Conservation (phyloP, 1,140 invertebrate species). For the Aethina tumida region DNA sequence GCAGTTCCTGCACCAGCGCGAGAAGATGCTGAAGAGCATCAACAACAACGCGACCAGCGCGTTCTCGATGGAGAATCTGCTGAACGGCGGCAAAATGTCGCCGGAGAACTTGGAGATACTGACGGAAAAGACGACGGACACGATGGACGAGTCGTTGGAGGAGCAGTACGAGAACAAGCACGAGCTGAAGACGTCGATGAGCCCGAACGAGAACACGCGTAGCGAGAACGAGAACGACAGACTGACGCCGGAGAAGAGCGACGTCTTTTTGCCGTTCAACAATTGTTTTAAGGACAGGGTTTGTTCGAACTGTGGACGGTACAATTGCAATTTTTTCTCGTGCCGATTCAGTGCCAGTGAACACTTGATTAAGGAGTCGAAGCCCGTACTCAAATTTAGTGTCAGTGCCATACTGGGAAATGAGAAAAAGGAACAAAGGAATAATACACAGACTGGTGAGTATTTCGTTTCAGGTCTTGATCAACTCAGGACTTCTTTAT, state of each 20-base stretch:
- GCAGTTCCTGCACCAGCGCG: slow-evolving; percentile 24
- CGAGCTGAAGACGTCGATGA: slow-evolving; percentile 8
- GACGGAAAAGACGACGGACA: slow-evolving; percentile 12
- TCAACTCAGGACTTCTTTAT: no score
- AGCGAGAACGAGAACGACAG: slow-evolving; percentile 22
- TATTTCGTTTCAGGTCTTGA: no score
- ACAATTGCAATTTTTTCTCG: slow-evolving; percentile 34
- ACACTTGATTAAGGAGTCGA: slow-evolving; percentile 37
- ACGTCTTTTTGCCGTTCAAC: slow-evolving; percentile 29
- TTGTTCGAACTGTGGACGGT: slow-evolving; percentile 34
- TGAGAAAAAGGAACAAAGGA: slow-evolving; percentile 32
- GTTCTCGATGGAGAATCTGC: slow-evolving; percentile 35
- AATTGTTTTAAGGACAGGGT: slow-evolving; percentile 28
- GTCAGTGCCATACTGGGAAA: slow-evolving; percentile 78
- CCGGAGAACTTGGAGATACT: slow-evolving; percentile 26
- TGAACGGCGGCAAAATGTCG: slow-evolving; percentile 29
- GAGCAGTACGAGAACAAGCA: slow-evolving; percentile 5
- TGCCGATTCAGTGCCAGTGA: slow-evolving; percentile 31
- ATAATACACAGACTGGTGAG: no score
- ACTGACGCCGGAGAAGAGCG: slow-evolving; percentile 23
- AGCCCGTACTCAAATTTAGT: slow-evolving; percentile 84
- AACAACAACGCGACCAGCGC: slow-evolving; percentile 33
- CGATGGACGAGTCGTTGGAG: slow-evolving; percentile 3
- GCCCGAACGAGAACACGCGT: slow-evolving; percentile 15
- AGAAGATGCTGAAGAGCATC: slow-evolving; percentile 32